Evolutionary conservation across 2,888 invertebrate species (phyloP).

Genomic region (Pecten maximus): DNA sequence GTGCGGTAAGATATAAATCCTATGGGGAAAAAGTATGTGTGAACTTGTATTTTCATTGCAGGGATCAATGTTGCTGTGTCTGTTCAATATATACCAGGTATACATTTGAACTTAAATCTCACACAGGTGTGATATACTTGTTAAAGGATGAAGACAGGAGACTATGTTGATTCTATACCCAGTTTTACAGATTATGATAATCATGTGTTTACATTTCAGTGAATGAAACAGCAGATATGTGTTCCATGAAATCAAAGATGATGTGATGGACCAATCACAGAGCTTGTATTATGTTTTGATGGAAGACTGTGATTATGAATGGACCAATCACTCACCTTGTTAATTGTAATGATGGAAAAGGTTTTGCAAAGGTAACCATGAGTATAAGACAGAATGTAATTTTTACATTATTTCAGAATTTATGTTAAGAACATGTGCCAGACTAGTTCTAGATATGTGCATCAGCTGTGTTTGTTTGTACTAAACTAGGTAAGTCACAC

Average conservation of each 20-base stretch:
- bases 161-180: not conserved
- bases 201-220: slow-evolving; percentile 29
- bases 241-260: slow-evolving; percentile 31
- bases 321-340: slow-evolving; percentile 29
- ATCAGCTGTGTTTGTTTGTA: slow-evolving; percentile 9
- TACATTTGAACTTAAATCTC: not conserved
- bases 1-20: not conserved
- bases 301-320: slow-evolving; percentile 29
- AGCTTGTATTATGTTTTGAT: slow-evolving; percentile 35
- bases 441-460: not conserved
- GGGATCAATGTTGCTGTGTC: not conserved
- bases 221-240: slow-evolving; percentile 9
- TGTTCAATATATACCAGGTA: not conserved
- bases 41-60: not conserved
- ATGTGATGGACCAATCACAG: slow-evolving; percentile 35
- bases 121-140: slow-evolving; percentile 18
- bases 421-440: slow-evolving; percentile 6
- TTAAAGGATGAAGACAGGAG: not conserved
- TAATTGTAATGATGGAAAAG: slow-evolving; percentile 1
- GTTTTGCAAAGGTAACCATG: slow-evolving; percentile 27
- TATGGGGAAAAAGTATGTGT: not conserved
- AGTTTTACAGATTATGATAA: not conserved
- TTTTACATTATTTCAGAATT: not conserved
- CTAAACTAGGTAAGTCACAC: not conserved
- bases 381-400: not conserved